Evolutionary conservation across 1,140 invertebrate species (phyloP), one percentile per base, ranked within the genome.

Genomic region (Listronotus oregonensis): DNA sequence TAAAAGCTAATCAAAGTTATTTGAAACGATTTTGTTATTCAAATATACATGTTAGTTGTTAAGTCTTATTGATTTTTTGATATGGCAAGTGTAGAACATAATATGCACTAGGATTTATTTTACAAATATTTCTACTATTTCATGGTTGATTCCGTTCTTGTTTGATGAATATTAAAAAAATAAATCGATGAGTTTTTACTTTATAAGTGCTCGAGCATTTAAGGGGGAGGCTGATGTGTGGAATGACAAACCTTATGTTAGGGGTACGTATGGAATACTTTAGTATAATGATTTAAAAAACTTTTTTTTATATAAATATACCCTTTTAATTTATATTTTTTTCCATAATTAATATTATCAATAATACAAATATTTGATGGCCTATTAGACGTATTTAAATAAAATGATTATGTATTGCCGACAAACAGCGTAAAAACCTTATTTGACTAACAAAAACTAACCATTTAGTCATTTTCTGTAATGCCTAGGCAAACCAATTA

Each of bases 161-260:
- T 46, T 14, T 14, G 5, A 8, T 17, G 9, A n/a, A 46, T n/a
- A 14, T 1, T 46, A 17, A 17, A 14, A 3, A 32, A 52, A 52
- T 55, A 11, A 31, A 27, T 18, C 9, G 3, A 65, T 65, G 63
- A 65, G 63, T 58, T 65, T 65, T 34, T 65, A 65, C 17, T 57
- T 65, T 34, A 18, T 64, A 14, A 40, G 18, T n/a, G 9, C 15
- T 5, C 9, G 17, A 14, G 44, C 44, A 10, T 58, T 40, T 31
- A 57, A 21, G 9, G 63, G 54, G 15, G 63, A 65, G 11, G 50
- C 44, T 21, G 63, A 65, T 44, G 51, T 65, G 7, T 65, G 63
- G 54, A 17, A 7, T 31, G 44, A 65, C 15, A 43, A 21, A 17
- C 63, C 63, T 34, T 57, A 54, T 15, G 17, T 7, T 14, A 50